A percentile compares a stretch with the other conserved stretches of the same genome.
Evolutionary conservation across 1,140 invertebrate genomes (phyloP).

Genomic region (Drosophila hydei): DNA sequence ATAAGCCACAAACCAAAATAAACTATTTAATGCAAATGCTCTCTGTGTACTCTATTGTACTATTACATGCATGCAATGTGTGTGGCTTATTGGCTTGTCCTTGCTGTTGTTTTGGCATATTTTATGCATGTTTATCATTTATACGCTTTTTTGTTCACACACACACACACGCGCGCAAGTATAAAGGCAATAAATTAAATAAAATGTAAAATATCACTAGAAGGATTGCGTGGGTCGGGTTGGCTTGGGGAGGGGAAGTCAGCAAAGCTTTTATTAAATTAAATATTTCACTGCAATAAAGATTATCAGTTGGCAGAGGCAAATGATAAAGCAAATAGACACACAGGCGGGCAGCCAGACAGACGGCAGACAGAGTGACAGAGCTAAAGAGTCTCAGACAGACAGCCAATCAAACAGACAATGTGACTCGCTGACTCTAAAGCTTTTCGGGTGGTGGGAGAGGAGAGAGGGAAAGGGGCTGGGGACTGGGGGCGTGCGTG

Average conservation of each 20-base stretch:
- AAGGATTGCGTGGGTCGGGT: constrained; percentile 20
- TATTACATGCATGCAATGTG: constrained; percentile 34
- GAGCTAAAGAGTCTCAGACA: constrained; percentile 23
- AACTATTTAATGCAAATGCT: background rate
- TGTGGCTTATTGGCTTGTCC: constrained; percentile 47
- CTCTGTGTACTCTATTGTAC: constrained; percentile 21
- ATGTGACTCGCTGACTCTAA: constrained; percentile 73
- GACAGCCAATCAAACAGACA: constrained; percentile 59
- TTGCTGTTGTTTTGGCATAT: constrained; percentile 71
- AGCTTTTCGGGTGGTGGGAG: constrained; percentile 18
- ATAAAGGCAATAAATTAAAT: constrained; percentile 76
- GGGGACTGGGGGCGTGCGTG: background rate
- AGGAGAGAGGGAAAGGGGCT: background rate
- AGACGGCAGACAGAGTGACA: constrained; percentile 9
- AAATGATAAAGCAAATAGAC: constrained; percentile 74
- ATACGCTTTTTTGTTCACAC: constrained; percentile 62
- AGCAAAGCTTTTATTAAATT: constrained; percentile 74
- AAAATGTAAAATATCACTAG: constrained; percentile 75
- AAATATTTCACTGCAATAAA: constrained; percentile 80
- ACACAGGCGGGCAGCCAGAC: constrained; percentile 31
- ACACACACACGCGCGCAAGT: constrained; percentile 18
- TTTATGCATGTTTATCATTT: constrained; percentile 81
- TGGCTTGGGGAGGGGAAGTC: background rate
- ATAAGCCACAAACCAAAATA: background rate
- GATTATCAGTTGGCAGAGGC: constrained; percentile 76